Conservation (phyloP, 1,140 invertebrate species). For the Macrobrachium nipponense region DNA sequence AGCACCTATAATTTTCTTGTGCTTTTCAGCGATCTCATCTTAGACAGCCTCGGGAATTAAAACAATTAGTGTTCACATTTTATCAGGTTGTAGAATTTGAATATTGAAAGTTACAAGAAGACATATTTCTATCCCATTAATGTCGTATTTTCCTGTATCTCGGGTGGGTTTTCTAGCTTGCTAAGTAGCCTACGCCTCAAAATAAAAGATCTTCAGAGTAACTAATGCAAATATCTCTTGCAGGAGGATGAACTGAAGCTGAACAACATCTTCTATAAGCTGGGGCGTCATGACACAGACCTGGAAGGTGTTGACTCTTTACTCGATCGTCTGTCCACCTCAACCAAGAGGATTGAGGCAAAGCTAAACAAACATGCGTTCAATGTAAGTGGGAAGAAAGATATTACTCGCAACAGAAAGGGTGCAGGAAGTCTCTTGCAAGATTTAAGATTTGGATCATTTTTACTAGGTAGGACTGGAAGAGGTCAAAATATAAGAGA, state of each 20-base stretch:
- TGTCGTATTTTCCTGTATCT: background rate
- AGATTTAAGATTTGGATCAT: background rate
- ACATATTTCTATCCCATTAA: background rate
- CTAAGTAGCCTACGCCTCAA: no score
- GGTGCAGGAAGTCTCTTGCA: background rate
- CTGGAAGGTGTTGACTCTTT: conserved; percentile 33
- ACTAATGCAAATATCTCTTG: background rate
- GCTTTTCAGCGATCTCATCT: no score
- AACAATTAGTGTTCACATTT: no score
- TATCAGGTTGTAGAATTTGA: no score
- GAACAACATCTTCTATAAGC: conserved; percentile 64
- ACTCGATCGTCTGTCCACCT: conserved; percentile 20
- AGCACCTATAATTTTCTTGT: no score
- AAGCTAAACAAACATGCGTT: conserved; percentile 63
- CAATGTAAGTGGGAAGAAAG: conserved; percentile 46
- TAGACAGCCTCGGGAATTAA: no score
- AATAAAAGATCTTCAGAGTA: background rate
- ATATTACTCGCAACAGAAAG: background rate
- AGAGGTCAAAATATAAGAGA: no score
- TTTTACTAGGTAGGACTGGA: no score
- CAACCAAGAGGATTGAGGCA: conserved; percentile 46
- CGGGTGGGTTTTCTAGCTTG: no score
- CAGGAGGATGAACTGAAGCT: conserved; percentile 63
- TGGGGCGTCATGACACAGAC: conserved; percentile 61
- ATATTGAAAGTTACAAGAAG: no score